Evolutionary conservation across 2,797 vertebrate genomes (phyloP), one percentile per base, ranked within the genome.

Genomic region (Thalassophryne amazonica): DNA sequence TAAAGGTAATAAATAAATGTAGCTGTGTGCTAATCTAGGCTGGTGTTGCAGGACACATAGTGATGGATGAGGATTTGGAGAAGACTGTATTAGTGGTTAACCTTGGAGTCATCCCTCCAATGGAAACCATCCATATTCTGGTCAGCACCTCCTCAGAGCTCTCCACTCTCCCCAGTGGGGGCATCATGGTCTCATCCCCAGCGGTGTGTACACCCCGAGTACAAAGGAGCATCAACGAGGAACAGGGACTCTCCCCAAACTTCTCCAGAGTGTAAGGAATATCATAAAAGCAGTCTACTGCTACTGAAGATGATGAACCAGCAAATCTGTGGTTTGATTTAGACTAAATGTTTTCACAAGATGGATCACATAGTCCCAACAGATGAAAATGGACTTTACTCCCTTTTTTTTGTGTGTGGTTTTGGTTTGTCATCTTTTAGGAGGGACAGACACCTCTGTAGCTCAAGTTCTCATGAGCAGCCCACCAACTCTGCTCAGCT

Each of bases 91-190:
- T 99, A n/a, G 93, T 97, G 59, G 95, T 94, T 43, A 96, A 94
- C 80, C 83, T 98, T 20, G 97, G 96, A 8, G 42, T 86, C 30
- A 94, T 99, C 47, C 91, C 92, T 19, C 87, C 96, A 0, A 87
- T 98, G 89, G 94, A 98, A 84, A 95, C 91, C 0, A 61, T 99
- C 52, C 91, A 92, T 1, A 49, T 99, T 62, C 91, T 94, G 73
- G 92, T 99, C 81, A 98, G 94, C 73, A 99, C 95, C 1, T 97
- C 96, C 7, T 96, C 95, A 0, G 97, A 99, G 83, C 93, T 99
- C 6, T 87, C 70, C 11, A 97, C 96, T 0, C 88, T 98, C 33
- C 90, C 95, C 67, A 94, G 81, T 0, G 97, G 97, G 3, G 95
- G 92, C 0, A 91, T 99, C 68, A 86, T 78, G 30, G 94, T 99